phyloP scores from a whole-genome alignment of 2,113 vertebrate genomes.

The Thinocorus orbignyianus region DNA sequence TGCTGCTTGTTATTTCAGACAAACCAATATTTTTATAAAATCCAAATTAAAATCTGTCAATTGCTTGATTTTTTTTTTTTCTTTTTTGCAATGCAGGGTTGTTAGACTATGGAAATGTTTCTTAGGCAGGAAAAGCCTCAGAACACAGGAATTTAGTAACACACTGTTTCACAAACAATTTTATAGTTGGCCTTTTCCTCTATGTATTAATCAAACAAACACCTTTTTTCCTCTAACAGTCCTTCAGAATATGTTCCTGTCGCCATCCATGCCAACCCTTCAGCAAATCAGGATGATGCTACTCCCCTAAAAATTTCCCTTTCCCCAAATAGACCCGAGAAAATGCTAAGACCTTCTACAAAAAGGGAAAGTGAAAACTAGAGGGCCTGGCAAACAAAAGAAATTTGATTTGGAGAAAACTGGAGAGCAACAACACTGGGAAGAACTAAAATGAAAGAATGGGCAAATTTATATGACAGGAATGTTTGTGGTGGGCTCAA shows the following conservation, averaged over 20 bases:
- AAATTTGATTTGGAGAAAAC: not conserved
- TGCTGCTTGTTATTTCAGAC: not conserved
- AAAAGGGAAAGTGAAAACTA: not conserved
- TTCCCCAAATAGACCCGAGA: not conserved
- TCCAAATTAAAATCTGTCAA: not conserved
- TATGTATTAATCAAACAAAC: not conserved
- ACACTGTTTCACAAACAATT: not conserved
- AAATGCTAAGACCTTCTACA: not conserved
- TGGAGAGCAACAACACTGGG: not conserved
- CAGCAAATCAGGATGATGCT: not conserved
- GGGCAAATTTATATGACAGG: not conserved
- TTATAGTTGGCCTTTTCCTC: not conserved
- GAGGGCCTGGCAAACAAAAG: not conserved
- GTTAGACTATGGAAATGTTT: too few relatives aligned
- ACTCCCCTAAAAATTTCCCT: fast-evolving
- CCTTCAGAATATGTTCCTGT: too few relatives aligned
- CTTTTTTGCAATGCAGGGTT: too few relatives aligned
- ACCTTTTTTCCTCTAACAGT: too few relatives aligned
- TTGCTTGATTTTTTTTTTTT: not conserved
- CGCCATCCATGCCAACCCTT: too few relatives aligned
- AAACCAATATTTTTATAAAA: not conserved
- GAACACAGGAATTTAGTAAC: not conserved
- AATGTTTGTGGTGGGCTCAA: too few relatives aligned
- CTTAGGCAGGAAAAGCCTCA: not conserved
- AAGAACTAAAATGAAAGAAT: not conserved